Conservation (phyloP, 2,113 vertebrate species). For the Hyperoodon ampullatus region DNA sequence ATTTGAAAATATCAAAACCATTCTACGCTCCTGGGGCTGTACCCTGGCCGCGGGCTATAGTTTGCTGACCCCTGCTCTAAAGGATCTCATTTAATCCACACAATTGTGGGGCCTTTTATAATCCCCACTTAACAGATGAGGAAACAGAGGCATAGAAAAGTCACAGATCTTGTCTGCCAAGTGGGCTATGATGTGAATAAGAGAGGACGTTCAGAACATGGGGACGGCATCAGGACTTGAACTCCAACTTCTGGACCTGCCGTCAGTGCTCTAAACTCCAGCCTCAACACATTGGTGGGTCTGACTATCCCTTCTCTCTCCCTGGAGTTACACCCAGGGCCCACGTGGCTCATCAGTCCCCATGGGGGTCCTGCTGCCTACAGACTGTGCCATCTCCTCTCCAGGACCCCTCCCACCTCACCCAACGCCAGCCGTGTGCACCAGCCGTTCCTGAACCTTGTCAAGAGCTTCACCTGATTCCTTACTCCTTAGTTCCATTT, state of each 20-base stretch:
- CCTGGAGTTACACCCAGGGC: neutral
- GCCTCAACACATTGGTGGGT: no score
- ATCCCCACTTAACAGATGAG: neutral
- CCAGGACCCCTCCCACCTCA: neutral
- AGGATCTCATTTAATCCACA: neutral
- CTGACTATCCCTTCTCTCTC: neutral
- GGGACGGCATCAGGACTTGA: neutral
- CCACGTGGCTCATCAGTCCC: neutral
- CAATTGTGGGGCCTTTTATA: neutral
- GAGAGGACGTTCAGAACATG: neutral
- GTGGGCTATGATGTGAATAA: neutral
- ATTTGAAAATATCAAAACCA: neutral
- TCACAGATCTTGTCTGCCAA: neutral
- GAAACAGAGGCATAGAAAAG: neutral
- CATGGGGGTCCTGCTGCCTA: neutral
- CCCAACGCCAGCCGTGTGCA: neutral
- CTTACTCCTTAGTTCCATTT: neutral
- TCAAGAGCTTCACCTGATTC: neutral
- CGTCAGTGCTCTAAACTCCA: no score
- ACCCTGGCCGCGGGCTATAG: neutral
- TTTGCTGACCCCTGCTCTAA: neutral
- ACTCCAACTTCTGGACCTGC: no score
- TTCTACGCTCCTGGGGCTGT: neutral
- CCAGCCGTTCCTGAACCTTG: neutral
- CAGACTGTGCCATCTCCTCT: neutral